Percentiles rank a stretch among this genome's conserved stretches.
Evolutionary conservation across 2,797 vertebrate genomes (phyloP).

Genomic region (Karalla daura): DNA sequence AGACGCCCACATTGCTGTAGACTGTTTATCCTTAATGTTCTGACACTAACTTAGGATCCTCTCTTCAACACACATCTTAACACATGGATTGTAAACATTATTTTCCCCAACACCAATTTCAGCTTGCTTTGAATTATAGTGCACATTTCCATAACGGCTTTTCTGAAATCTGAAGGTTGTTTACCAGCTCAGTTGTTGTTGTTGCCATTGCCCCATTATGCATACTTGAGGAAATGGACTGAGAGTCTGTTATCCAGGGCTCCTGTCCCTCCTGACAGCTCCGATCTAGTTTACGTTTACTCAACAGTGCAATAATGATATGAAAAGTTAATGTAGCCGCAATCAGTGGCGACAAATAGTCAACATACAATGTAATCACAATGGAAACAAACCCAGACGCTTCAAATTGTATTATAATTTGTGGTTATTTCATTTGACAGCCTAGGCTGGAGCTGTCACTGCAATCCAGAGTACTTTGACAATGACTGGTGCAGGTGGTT

Average conservation of each 20-base stretch:
- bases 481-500: slow-evolving; percentile 26
- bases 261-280: background rate
- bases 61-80: background rate
- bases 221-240: background rate
- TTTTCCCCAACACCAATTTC: background rate
- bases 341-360: slow-evolving; percentile 29
- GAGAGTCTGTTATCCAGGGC: slow-evolving; percentile 3
- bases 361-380: slow-evolving; percentile 20
- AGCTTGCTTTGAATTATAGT: background rate
- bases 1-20: background rate
- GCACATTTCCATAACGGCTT: background rate
- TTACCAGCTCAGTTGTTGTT: background rate
- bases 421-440: slow-evolving; percentile 34
- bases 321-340: slow-evolving; percentile 7
- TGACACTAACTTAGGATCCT: background rate
- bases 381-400: slow-evolving; percentile 6
- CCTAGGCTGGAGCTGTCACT: slow-evolving; percentile 23
- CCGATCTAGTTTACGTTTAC: slow-evolving; percentile 3
- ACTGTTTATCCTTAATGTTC: background rate
- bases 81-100: background rate
- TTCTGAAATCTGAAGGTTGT: background rate
- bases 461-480: slow-evolving; percentile 38
- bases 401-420: background rate
- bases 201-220: slow-evolving; percentile 1
- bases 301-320: background rate